Conservation (phyloP, 2,797 vertebrate genomes). For the Lepilemur septentrionalis region DNA sequence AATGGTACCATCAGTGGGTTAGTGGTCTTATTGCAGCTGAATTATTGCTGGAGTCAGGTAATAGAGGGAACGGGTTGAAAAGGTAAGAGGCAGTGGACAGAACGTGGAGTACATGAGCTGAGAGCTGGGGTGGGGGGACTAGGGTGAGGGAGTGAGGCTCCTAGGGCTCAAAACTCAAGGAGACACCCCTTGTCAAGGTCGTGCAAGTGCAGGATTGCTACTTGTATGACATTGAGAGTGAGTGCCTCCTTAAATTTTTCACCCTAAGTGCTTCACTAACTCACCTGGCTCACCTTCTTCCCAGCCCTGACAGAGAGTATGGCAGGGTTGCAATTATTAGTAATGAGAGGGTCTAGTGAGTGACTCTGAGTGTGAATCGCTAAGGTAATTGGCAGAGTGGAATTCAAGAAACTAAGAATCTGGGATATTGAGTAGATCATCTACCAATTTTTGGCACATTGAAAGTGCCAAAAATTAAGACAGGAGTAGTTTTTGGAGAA, state of each 20-base stretch:
- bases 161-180: background rate
- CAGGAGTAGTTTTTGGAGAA: background rate
- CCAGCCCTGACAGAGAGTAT: background rate
- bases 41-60: slow-evolving; percentile 10
- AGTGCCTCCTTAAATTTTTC: slow-evolving; percentile 1
- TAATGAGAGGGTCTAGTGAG: background rate
- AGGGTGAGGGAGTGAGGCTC: background rate
- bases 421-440: background rate
- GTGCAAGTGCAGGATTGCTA: background rate
- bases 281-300: background rate
- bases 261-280: background rate
- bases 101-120: background rate
- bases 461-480: slow-evolving; percentile 12
- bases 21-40: background rate
- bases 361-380: background rate
- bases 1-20: background rate
- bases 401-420: slow-evolving; percentile 15
- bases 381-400: background rate
- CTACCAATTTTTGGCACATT: background rate
- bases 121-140: background rate
- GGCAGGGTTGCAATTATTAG: background rate
- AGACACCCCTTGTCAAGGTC: background rate
- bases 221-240: background rate
- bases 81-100: background rate
- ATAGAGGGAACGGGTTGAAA: background rate